phyloP scores from a whole-genome alignment of 1,140 invertebrate genomes.

The Asbolus verrucosus region DNA sequence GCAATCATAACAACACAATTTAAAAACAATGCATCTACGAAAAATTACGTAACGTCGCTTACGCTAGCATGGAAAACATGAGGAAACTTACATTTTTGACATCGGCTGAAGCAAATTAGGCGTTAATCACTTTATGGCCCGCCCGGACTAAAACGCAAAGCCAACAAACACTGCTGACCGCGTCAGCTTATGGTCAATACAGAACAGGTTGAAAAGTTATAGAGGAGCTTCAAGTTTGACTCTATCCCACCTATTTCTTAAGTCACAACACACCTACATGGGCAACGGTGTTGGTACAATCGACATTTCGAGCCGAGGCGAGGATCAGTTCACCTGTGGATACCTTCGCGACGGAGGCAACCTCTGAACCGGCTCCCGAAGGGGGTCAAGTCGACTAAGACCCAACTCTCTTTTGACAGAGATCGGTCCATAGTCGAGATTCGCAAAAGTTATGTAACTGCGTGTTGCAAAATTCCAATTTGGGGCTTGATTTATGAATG shows the following conservation, averaged over 20 bases:
- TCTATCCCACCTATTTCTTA: slow-evolving; percentile 29
- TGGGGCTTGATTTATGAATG: no score
- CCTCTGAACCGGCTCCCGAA: background rate
- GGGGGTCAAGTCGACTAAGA: no score
- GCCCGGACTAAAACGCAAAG: slow-evolving; percentile 5
- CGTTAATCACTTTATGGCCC: background rate
- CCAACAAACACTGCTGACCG: slow-evolving; percentile 1
- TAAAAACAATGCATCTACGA: background rate
- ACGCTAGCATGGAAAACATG: background rate
- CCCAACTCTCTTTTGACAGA: no score
- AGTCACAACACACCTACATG: slow-evolving; percentile 32
- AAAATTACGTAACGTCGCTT: background rate
- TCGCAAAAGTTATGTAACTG: no score
- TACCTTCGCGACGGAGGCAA: background rate
- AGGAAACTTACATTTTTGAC: slow-evolving; percentile 14
- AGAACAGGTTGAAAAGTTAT: slow-evolving; percentile 21
- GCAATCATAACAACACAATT: background rate
- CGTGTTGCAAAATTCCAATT: no score
- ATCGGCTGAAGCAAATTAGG: no score
- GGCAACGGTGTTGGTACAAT: slow-evolving; percentile 8
- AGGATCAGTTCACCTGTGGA: slow-evolving; percentile 15
- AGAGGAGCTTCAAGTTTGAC: slow-evolving; percentile 24
- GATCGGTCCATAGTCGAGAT: no score
- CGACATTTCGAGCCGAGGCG: slow-evolving; percentile 28
- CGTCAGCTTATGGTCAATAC: slow-evolving; percentile 28